phyloP scores from a whole-genome alignment of 2,888 invertebrate species.

The Neria commutata region DNA sequence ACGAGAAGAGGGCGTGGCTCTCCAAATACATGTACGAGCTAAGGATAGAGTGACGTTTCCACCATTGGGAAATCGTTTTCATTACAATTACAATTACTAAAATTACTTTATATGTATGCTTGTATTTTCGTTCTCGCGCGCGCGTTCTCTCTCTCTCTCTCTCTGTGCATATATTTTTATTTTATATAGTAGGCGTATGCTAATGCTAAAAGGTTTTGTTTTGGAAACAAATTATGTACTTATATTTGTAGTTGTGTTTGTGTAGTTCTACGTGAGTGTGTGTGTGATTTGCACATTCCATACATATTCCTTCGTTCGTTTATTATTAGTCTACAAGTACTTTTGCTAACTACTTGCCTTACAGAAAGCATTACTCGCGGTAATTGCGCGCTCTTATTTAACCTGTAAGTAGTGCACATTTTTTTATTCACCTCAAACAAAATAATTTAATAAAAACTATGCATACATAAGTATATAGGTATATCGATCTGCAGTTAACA shows the following conservation, averaged over 20 bases:
- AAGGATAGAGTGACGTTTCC: background rate
- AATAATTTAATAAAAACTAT: background rate
- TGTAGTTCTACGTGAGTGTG: background rate
- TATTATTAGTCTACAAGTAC: background rate
- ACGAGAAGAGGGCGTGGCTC: background rate
- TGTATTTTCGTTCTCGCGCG: no score
- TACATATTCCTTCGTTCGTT: background rate
- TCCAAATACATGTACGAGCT: background rate
- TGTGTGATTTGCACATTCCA: background rate
- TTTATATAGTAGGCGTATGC: no score
- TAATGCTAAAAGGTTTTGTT: background rate
- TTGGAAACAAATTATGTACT: background rate
- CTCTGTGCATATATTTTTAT: no score
- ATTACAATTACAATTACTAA: background rate
- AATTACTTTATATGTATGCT: no score
- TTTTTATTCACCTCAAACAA: background rate
- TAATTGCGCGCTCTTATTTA: background rate
- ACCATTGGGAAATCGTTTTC: slow-evolving; percentile 2
- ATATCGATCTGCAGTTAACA: slow-evolving; percentile 8
- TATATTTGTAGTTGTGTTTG: background rate
- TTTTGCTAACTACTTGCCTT: no score
- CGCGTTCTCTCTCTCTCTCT: no score
- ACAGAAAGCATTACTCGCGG: no score
- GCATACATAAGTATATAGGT: background rate
- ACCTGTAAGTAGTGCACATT: background rate